Conservation (phyloP, 1,140 invertebrate genomes). For the Drosophila kohkoa region DNA sequence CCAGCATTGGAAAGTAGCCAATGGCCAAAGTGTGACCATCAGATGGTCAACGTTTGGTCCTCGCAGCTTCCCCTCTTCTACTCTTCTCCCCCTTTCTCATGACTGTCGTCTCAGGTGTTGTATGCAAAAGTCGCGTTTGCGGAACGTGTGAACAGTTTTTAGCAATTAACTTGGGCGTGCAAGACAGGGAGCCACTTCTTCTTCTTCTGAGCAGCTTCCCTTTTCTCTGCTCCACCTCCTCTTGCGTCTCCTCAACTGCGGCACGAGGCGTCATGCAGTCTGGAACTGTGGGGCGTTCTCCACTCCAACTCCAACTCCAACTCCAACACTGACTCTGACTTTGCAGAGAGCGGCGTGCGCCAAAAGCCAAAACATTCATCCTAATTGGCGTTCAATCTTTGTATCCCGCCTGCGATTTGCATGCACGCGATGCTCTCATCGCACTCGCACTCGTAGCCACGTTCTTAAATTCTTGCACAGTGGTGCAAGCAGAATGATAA, state of each 20-base stretch:
- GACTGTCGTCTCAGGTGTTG: conserved; percentile 29
- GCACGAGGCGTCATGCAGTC: conserved; percentile 79
- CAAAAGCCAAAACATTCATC: conserved; percentile 75
- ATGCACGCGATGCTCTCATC: conserved; percentile 69
- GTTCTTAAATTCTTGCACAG: conserved; percentile 37
- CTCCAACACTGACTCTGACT: background rate
- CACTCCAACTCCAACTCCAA: background rate
- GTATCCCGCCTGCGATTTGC: conserved; percentile 70
- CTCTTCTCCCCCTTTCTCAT: background rate
- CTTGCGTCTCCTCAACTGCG: conserved; percentile 14
- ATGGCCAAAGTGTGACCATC: conserved; percentile 31
- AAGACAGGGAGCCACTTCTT: conserved; percentile 47
- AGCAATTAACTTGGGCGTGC: conserved; percentile 68
- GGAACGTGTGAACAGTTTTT: conserved; percentile 82
- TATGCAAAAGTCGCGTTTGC: conserved; percentile 76
- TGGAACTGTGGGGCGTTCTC: conserved; percentile 44
- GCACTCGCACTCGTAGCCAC: conserved; percentile 22
- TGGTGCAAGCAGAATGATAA: background rate
- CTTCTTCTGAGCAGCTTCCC: background rate
- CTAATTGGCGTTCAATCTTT: conserved; percentile 81
- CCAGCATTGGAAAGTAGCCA: conserved; percentile 27
- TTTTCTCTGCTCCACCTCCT: conserved; percentile 6
- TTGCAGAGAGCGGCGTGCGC: conserved; percentile 56
- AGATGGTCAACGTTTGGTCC: conserved; percentile 21
- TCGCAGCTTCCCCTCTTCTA: background rate